Evolutionary conservation across 2,113 vertebrate genomes (phyloP), one percentile per base, ranked within the genome.

Genomic region (Taurulus bubalis): DNA sequence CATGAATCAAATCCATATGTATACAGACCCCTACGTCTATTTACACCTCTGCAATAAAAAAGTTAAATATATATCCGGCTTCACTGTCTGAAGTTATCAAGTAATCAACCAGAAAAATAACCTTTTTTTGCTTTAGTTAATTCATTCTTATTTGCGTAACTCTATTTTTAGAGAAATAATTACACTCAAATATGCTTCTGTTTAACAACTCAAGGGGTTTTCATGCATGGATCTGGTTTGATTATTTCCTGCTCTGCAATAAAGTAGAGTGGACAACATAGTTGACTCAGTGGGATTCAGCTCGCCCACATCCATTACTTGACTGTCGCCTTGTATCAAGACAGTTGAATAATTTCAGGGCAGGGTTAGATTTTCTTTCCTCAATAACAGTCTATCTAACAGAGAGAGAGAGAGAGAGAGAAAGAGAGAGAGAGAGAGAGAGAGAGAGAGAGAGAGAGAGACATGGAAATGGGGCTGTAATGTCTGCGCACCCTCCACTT

Each of bases 1-100:
- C 51, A 83, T 81, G 38, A 87, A 85, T 88, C 80, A 79, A 26
- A 53, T 36, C 56, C 86, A 86, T 45, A 68, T 14, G 67, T 65
- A 36, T 14, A 76, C 47, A 58, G 12, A 78, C 3, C 32, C 3
- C 7, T 32, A 7, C 42, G 2, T 38, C 40, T 67, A 70, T 77
- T 72, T 79, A 75, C 51, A 86, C 56, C 59, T 76, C 42, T 71
- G 7, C 58, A 47, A 12, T 1, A 42, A 49, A 64, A 55, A 84
- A 63, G n/a, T 3, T 60, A 51, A 80, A 75, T 36, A 20, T 49
- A 5, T 0, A 32, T 51, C 42, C 51, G 20, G n/a, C 24, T 74
- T 24, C 42, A 42, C 16, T 45, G 38, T 75, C 28, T 34, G n/a
- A 73, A 77, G n/a, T 20, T 66, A 0, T 65, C 58, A 75, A 6